Base-by-base conservation (phyloP, 2,797 vertebrate genomes). In the Manis pentadactyla region DNA sequence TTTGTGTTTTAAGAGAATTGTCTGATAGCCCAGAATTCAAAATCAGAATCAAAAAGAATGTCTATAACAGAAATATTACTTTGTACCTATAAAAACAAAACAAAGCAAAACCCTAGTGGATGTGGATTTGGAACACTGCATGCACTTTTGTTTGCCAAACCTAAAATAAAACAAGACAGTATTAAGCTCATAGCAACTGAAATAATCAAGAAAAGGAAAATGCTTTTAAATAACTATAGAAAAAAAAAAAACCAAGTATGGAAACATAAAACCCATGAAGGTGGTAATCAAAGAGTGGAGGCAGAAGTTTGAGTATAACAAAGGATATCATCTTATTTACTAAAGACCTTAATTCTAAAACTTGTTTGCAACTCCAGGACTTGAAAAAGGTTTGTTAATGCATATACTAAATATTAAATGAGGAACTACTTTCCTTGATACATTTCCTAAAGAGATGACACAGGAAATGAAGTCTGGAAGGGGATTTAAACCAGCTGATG, bases 321-420 rank as follows among this genome's bases (percentile, higher is more conserved):
- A 77, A 68, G 17, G 7, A 29, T 19, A 69, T 55, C 21, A 64
- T 37, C 51, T 87, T 75, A 42, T 68, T 86, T 84, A 55, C 14
- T 42, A 42, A 79, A 85, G 2, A 12, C 5, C 29, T 90, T 53
- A 69, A 59, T 87, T 84, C 84, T 82, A 74, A 96, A 94, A 85
- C n/a, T 37, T 37, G 17, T 7, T 34, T 18, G n/a, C 11, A 73
- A 57, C 17, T n/a, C 46, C 75, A 78, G 59, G 78, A 93, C 66
- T 87, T 87, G 39, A 75, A 84, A 90, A 75, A 87, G 46, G 39
- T 5, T 27, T 6, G 49, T 46, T 71, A 95, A 71, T 81, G 37
- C 9, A 15, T 90, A 69, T 46, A 46, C 46, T 94, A 86, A 86
- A 86, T 90, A 79, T 82, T 89, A 74, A 93, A 57, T 3, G 37